Percentiles rank a stretch among this genome's conserved stretches.
Conservation (phyloP, 2,113 vertebrate genomes). For the Pontoporia blainvillei region DNA sequence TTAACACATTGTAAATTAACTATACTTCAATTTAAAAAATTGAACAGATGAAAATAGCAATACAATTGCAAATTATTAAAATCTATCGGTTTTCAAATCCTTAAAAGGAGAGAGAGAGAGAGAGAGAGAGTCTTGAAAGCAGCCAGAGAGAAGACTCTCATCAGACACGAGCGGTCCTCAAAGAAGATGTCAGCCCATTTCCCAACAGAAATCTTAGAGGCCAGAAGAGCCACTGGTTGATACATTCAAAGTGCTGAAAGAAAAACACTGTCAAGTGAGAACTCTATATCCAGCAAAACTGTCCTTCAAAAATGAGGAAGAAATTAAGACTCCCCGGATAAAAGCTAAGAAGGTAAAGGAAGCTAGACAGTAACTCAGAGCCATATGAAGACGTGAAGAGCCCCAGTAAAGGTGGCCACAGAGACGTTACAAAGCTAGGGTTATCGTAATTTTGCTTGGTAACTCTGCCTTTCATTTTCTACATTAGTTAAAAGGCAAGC, state of each 20-base stretch:
- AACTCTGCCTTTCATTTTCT: not conserved
- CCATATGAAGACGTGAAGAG: not conserved
- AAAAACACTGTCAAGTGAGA: not conserved
- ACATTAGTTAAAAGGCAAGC: not conserved
- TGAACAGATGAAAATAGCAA: not conserved
- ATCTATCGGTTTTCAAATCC: conserved; percentile 16
- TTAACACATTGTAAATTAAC: not conserved
- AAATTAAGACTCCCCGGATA: not conserved
- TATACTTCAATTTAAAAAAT: not conserved
- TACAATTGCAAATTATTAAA: not conserved
- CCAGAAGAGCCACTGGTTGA: not conserved
- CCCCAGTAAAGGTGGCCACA: not conserved
- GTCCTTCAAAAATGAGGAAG: not conserved
- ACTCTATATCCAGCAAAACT: not conserved
- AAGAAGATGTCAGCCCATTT: not conserved
- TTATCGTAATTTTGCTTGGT: not conserved
- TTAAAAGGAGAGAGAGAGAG: not conserved
- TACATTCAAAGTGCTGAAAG: not conserved
- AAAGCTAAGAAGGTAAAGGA: not conserved
- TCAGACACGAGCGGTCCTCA: not conserved
- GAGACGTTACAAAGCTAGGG: not conserved
- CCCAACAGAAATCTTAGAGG: not conserved
- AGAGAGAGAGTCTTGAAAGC: not conserved
- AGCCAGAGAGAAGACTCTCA: not conserved
- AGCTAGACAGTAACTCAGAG: not conserved